Conservation (phyloP, 1,140 invertebrate genomes). For the Zaprionus lachaisei region DNA sequence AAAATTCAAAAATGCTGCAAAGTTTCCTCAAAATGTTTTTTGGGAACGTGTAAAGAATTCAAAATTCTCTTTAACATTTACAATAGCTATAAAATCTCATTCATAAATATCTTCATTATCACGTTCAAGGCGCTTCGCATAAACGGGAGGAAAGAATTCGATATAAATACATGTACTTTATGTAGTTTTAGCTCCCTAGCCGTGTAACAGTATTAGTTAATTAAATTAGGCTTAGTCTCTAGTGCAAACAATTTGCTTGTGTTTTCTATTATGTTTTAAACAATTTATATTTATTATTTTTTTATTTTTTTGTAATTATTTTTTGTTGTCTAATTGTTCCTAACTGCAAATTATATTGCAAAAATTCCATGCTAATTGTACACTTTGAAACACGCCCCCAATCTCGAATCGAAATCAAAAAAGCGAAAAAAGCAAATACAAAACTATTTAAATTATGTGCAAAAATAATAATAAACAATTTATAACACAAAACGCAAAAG, state of each 20-base stretch:
- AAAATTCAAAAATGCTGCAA: no score
- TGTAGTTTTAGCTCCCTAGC: conserved; percentile 54
- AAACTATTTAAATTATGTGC: conserved; percentile 78
- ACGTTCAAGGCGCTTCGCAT: conserved; percentile 10
- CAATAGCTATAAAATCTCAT: not conserved
- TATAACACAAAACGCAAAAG: conserved; percentile 66
- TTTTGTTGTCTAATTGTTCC: conserved; percentile 68
- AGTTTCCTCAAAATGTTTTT: not conserved
- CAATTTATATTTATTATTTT: conserved; percentile 18
- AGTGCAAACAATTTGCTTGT: conserved; percentile 46
- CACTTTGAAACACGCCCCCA: conserved; percentile 44
- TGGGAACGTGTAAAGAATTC: not conserved
- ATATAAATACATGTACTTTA: conserved; percentile 45
- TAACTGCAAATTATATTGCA: conserved; percentile 75
- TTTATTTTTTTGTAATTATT: conserved; percentile 6
- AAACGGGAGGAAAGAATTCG: conserved; percentile 10
- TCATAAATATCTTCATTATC: not conserved
- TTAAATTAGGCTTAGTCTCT: conserved; percentile 72
- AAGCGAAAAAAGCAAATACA: conserved; percentile 42
- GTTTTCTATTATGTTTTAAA: conserved; percentile 32
- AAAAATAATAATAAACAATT: conserved; percentile 77
- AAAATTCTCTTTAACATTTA: not conserved
- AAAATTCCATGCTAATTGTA: conserved; percentile 65
- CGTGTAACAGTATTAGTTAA: conserved; percentile 82
- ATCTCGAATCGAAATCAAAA: conserved; percentile 31